Percentiles rank a stretch among this genome's conserved stretches.
These are phyloP conservation scores for Todiramphus saurophagus DNA, from an alignment of 2,113 vertebrate species.

Conservation along the genomic window DNA sequence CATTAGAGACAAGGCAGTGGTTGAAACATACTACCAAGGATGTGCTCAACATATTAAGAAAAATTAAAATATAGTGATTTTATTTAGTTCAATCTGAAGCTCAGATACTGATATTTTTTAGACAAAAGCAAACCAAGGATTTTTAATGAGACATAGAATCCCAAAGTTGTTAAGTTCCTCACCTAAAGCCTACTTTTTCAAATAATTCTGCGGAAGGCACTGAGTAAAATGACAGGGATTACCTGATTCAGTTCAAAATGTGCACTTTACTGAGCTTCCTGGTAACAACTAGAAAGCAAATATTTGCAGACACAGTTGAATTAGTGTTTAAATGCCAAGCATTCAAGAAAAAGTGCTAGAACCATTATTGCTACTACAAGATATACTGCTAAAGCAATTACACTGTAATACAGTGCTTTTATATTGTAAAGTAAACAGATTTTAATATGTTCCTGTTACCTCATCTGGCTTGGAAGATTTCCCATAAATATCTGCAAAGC, in stretches of 20 bases:
- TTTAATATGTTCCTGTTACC: neutral
- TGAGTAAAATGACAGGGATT: neutral
- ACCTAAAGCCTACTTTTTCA: neutral
- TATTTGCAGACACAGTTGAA: neutral
- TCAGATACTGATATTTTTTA: fast-evolving
- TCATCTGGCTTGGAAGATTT: neutral
- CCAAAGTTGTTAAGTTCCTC: neutral
- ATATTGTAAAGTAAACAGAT: neutral
- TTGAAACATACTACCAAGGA: neutral
- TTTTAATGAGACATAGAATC: neutral
- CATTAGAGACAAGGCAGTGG: neutral
- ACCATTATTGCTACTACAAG: neutral
- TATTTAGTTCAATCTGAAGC: neutral
- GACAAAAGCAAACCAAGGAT: neutral
- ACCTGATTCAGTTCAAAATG: neutral
- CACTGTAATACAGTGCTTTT: neutral
- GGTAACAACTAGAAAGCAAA: neutral
- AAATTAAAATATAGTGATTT: neutral
- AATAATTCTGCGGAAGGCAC: neutral
- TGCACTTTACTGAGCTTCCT: neutral
- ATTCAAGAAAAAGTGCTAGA: neutral
- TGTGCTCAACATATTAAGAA: neutral
- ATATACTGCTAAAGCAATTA: neutral
- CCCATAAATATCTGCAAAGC: neutral
- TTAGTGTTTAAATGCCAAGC: neutral